These are phyloP conservation scores for Synergus umbraculus DNA, from an alignment of 2,888 invertebrate species.

Conservation along the genomic window DNA sequence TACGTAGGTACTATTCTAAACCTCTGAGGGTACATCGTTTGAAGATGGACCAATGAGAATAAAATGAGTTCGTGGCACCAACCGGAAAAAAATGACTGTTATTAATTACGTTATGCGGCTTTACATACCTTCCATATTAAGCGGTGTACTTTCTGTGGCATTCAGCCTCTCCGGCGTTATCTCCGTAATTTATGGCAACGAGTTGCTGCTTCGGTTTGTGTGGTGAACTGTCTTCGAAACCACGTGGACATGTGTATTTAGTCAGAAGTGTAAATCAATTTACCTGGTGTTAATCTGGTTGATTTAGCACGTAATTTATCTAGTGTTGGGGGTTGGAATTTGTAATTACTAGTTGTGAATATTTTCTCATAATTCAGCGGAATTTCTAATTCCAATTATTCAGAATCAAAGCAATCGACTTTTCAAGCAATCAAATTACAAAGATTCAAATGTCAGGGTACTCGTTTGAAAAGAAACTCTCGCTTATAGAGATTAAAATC, in stretches of 20 bases:
- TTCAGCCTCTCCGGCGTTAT: constrained; percentile 57
- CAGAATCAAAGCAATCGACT: too few relatives aligned
- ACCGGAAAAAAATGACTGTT: constrained; percentile 60
- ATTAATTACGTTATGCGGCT: constrained; percentile 65
- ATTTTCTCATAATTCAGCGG: too few relatives aligned
- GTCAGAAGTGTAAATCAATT: background rate
- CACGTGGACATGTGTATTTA: constrained; percentile 43
- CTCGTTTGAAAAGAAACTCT: too few relatives aligned
- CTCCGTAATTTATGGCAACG: constrained; percentile 63
- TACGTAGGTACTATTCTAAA: constrained; percentile 45
- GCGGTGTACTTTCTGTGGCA: constrained; percentile 52
- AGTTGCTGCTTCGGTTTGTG: constrained; percentile 59
- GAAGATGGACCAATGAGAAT: background rate
- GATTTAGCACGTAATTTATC: background rate
- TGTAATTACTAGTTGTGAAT: too few relatives aligned
- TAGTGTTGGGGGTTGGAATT: too few relatives aligned
- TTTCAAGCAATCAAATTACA: too few relatives aligned
- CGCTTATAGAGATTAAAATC: too few relatives aligned
- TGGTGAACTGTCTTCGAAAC: constrained; percentile 59
- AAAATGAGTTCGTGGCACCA: constrained; percentile 42
- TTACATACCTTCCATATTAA: constrained; percentile 61
- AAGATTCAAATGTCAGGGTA: too few relatives aligned
- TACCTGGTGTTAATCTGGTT: background rate
- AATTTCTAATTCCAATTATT: too few relatives aligned
- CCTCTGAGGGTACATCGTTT: constrained; percentile 41